Percentiles rank a stretch among this genome's conserved stretches.
Evolutionary conservation across 2,113 vertebrate species (phyloP).

Genomic region (Isichthys henryi): DNA sequence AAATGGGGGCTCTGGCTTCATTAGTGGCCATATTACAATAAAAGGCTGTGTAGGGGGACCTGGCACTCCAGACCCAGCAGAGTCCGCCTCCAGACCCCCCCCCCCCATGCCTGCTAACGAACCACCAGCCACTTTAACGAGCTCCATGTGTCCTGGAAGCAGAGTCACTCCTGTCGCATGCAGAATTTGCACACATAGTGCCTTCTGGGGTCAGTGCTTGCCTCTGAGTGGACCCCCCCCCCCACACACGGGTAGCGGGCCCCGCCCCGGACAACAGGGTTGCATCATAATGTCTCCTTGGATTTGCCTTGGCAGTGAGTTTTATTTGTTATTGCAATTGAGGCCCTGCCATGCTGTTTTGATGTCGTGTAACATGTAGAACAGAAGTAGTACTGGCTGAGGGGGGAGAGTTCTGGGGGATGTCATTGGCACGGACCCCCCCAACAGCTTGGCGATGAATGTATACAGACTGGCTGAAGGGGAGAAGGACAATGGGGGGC

Average conservation of each 20-base stretch:
- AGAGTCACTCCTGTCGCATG: background rate
- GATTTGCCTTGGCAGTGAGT: background rate
- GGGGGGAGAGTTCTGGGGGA: background rate
- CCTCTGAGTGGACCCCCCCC: background rate
- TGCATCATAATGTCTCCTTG: background rate
- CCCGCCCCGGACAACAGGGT: background rate
- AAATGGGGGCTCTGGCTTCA: constrained; percentile 45
- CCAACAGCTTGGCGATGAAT: background rate
- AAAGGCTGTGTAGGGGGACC: constrained; percentile 10
- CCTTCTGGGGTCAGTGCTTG: background rate
- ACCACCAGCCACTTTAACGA: constrained; percentile 11
- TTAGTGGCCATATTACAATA: constrained; percentile 36
- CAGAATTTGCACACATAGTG: background rate
- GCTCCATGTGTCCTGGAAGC: constrained; percentile 10
- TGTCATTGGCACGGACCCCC: background rate
- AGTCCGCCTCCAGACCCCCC: background rate
- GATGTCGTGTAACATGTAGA: background rate
- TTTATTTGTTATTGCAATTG: background rate
- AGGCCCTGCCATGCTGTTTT: background rate
- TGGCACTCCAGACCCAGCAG: background rate
- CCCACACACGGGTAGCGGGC: background rate
- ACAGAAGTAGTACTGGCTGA: background rate
- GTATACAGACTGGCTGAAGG: background rate
- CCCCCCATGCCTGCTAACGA: constrained; percentile 11
- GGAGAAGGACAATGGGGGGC: background rate